Evolutionary conservation across 53 echinoderm and acorn worm genomes (phyloP).

Genomic region (Patiria pectinifera): DNA sequence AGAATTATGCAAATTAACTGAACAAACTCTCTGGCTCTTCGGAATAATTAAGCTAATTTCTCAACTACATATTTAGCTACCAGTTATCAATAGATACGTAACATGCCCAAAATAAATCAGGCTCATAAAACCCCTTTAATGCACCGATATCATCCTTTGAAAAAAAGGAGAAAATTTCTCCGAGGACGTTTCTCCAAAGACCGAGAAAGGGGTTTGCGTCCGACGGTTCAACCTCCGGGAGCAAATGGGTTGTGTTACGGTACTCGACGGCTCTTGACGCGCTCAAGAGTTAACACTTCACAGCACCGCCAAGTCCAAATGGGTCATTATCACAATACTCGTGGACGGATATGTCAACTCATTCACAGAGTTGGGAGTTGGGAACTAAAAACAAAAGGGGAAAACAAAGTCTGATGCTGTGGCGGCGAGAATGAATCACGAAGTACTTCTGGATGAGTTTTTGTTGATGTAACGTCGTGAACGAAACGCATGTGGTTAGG

Average conservation of each 20-base stretch:
- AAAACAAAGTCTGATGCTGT: neutral
- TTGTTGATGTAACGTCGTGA: neutral
- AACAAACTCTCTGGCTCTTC: too few relatives aligned
- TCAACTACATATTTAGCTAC: too few relatives aligned
- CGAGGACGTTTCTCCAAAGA: neutral
- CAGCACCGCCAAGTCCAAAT: slow-evolving; percentile 1
- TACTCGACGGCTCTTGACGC: neutral
- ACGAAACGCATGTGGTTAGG: neutral
- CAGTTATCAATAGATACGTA: too few relatives aligned
- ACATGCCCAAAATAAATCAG: neutral
- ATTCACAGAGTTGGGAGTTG: neutral
- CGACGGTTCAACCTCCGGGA: neutral
- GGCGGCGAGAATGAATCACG: neutral
- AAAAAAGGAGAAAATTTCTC: neutral
- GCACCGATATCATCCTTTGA: neutral
- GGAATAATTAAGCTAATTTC: too few relatives aligned
- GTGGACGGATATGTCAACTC: slow-evolving; percentile 31
- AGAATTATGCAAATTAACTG: too few relatives aligned
- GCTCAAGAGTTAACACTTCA: neutral
- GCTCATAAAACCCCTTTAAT: neutral
- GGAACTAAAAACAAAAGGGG: neutral
- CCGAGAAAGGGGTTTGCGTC: neutral
- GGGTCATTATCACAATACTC: slow-evolving; percentile 34
- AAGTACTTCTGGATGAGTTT: neutral
- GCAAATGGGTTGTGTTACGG: neutral